Evolutionary conservation across 2,888 invertebrate species (phyloP).

Genomic region (Cheilosia soror): DNA sequence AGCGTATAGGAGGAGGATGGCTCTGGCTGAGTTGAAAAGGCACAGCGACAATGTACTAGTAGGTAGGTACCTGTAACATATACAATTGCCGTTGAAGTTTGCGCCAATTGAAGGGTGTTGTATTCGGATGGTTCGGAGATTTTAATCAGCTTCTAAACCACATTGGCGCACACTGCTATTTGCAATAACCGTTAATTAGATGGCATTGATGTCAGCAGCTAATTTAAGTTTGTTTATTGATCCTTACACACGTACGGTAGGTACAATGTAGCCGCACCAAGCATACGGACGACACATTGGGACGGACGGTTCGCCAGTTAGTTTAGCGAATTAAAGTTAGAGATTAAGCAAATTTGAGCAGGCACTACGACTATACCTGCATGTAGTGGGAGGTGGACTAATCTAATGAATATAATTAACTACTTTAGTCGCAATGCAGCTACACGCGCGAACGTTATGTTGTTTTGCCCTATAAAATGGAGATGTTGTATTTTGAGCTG

Average conservation of each 20-base stretch:
- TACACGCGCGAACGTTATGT: conserved; percentile 19
- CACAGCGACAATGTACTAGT: conserved; percentile 11
- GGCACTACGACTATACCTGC: not conserved
- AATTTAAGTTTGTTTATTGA: conserved; percentile 75
- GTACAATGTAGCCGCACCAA: not conserved
- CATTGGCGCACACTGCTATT: conserved; percentile 71
- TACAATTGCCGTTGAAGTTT: conserved; percentile 14
- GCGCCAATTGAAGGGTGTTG: conserved; percentile 54
- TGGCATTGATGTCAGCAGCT: conserved; percentile 75
- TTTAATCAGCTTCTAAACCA: conserved; percentile 73
- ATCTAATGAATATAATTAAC: conserved; percentile 66
- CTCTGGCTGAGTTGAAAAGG: not conserved
- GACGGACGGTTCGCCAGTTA: conserved; percentile 23
- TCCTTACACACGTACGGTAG: conserved; percentile 55
- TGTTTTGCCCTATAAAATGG: conserved; percentile 39
- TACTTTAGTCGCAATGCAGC: conserved; percentile 71
- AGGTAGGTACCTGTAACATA: not conserved
- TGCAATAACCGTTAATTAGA: conserved; percentile 75
- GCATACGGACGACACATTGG: not conserved
- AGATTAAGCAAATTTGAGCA: conserved; percentile 67
- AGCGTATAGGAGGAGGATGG: not conserved
- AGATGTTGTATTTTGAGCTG: conserved; percentile 30
- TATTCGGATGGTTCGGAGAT: conserved; percentile 58
- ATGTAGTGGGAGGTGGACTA: conserved; percentile 13
- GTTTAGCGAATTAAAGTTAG: conserved; percentile 69